Evolutionary conservation across 2,113 vertebrate genomes (phyloP), one percentile per base, ranked within the genome.

Genomic region (Pycnonotus jocosus): DNA sequence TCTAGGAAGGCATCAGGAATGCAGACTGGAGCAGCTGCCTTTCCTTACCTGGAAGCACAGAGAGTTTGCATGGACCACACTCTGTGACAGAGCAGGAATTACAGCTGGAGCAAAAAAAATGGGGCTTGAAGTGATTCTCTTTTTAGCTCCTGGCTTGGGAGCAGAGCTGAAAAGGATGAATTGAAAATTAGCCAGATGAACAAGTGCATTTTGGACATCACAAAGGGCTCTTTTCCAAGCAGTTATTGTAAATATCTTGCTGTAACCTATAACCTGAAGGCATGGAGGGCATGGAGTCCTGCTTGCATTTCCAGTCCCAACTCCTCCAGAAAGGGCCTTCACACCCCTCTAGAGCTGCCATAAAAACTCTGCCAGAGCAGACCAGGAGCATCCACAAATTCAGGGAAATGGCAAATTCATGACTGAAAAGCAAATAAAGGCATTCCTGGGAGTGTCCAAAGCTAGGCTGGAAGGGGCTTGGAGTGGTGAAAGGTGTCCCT

Each of bases 121-220:
- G 6, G 7, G 22, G 31, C 69, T 83, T 33, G 68, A 62, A 45
- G 30, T 24, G 22, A 14, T 28, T 37, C 3, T 37, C 42, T 40
- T 37, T 23, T 9, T 9, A 23, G 44, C 80, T 82, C 33, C 51
- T 58, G 80, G 61, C 70, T 54, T 33, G 45, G 33, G 45, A 85
- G 57, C 35, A 23, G 90, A 60, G 73, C 70, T 92, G 85, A 58
- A 92, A 78, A 25, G 70, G 61, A 7, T 24, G 74, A 51, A 47
- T 51, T 56, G 82, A 47, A 62, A 64, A 85, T 94, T 71, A 88
- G 24, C 74, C 92, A 92, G 92, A 88, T 79, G 91, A 94, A 30
- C 70, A 68, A 95, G 61, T 92, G 66, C 74, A 35, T 81, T 91
- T 69, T 90, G 61, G 58, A 54, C 53, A 60, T 53, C 54, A 94